phyloP scores from a whole-genome alignment of 1,140 invertebrate species.

The Drosophila ohnishii region DNA sequence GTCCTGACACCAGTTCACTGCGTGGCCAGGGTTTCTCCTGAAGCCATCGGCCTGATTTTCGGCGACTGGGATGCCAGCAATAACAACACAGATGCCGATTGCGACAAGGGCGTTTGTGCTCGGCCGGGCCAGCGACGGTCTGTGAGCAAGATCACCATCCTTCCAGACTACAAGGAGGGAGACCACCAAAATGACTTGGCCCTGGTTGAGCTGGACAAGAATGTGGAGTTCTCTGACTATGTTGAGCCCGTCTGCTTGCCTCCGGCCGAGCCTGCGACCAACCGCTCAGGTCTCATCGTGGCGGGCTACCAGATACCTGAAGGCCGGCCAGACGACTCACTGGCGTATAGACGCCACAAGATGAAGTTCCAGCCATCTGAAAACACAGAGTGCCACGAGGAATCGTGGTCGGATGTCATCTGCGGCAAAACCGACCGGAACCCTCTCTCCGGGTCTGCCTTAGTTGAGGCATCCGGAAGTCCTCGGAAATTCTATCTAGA shows the following conservation, averaged over 20 bases:
- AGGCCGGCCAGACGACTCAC: background rate
- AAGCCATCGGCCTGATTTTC: no score
- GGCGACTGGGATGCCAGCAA: no score
- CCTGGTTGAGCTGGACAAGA: conserved; percentile 5
- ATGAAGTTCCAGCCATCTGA: background rate
- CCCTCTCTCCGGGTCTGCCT: background rate
- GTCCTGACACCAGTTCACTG: no score
- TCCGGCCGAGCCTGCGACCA: background rate
- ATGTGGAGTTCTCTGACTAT: background rate
- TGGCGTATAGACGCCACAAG: background rate
- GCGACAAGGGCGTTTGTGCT: background rate
- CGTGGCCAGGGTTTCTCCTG: no score
- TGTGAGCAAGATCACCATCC: background rate
- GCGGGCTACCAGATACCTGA: background rate
- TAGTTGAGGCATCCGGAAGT: background rate
- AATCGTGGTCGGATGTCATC: background rate
- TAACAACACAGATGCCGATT: no score
- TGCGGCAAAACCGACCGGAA: background rate
- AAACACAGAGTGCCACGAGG: background rate
- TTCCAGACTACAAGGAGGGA: no score
- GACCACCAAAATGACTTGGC: conserved; percentile 10
- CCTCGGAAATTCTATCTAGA: conserved; percentile 1
- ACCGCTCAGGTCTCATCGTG: background rate
- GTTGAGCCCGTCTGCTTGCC: conserved; percentile 31
- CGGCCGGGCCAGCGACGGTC: background rate